Base-by-base conservation (phyloP, 2,888 invertebrate species). In the Lomographa bimaculata region DNA sequence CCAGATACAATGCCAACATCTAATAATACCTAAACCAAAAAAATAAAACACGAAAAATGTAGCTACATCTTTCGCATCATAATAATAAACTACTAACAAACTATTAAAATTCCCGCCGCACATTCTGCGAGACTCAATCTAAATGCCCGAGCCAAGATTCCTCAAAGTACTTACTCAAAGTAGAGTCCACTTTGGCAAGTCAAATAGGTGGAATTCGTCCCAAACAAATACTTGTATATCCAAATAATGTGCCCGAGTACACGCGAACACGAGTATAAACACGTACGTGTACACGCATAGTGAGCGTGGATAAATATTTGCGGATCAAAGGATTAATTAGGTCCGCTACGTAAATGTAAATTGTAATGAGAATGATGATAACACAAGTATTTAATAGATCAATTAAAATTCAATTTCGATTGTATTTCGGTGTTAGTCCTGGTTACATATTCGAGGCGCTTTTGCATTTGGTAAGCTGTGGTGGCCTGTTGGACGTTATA, bases 201-300 rank as follows among this genome's bases (percentile, higher is more conserved):
- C 40, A 40, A 46, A 46, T 40, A 46, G 23, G 23, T 16, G 35
- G 39, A 33, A 36, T 39, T 25, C 39, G 39, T 40, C 45, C 45
- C 36, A 40, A 46, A 46, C 36, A 46, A 46, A 46, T 37, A 46
- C 39, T 46, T 37, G 33, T 33, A 25, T 12, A 26, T 34, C 28
- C 11, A 39, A 43, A 43, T 37, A 44, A 42, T 36, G 29, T 30
- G 7, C 16, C 16, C 19, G 1, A 11, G 17, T 26, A 23, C 23
- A 26, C 16, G 23, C 17, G 23, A 30, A 36, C 24, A 25, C 24
- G 27, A 28, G 28, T 16, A 23, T 17, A 8, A 21, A 40, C 32
- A n/a, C n/a, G n/a, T n/a, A n/a, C 19, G 1, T 7, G 17, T 26
- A 23, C 23, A 26, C 16, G 23, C 17, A 18, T 26, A 36, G 20